Percentiles rank a stretch among this genome's conserved stretches.
These are phyloP conservation scores for Podilymbus podiceps DNA, from an alignment of 2,113 vertebrate species.

Conservation along the genomic window DNA sequence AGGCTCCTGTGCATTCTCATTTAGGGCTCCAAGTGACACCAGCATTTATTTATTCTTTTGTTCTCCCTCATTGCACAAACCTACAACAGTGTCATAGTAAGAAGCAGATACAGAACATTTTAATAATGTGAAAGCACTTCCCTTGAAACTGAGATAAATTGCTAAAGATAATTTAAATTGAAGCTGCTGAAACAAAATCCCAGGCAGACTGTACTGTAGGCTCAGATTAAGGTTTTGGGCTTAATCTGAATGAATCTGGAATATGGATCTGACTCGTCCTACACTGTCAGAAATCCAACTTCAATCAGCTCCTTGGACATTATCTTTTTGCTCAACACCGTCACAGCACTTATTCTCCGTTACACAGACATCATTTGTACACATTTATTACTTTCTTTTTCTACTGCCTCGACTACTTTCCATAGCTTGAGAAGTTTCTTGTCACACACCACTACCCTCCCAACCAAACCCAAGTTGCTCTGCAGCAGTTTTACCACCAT, in stretches of 20 bases:
- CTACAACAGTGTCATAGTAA: not conserved
- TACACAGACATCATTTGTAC: not conserved
- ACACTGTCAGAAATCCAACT: not conserved
- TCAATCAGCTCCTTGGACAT: not conserved
- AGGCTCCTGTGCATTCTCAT: not conserved
- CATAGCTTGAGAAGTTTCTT: not conserved
- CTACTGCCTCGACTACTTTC: not conserved
- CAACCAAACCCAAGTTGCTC: not conserved
- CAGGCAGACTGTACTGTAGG: not conserved
- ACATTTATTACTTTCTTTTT: not conserved
- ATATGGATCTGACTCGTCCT: not conserved
- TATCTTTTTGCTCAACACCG: not conserved
- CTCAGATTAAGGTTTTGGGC: not conserved
- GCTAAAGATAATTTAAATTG: not conserved
- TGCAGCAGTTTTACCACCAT: not conserved
- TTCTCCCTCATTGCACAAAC: not conserved
- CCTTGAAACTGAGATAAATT: not conserved
- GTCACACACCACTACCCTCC: not conserved
- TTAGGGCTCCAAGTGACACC: not conserved
- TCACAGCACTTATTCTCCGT: not conserved
- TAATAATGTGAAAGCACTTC: not conserved
- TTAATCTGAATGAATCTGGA: not conserved
- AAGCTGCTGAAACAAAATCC: not conserved
- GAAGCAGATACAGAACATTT: not conserved
- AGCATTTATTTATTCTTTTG: not conserved